Base-by-base conservation (phyloP, 37 sponge, comb jelly and placozoan species). In the Halisarca cf. caerulea region DNA sequence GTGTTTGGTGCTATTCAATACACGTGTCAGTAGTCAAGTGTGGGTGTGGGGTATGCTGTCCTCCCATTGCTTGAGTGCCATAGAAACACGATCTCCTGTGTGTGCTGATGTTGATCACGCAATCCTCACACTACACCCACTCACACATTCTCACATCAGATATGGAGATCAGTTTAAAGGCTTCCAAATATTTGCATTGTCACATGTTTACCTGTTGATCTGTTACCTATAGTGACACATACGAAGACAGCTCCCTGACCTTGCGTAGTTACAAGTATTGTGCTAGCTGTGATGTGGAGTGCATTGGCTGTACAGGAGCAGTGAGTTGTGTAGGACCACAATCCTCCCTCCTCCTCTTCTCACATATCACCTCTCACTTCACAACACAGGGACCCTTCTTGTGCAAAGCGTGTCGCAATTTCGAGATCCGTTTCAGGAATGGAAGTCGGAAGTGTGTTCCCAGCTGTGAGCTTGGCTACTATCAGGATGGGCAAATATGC, bases 211-310 rank as follows among this genome's bases (percentile, higher is more conserved):
- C 11, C 9, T 47, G 51, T 47, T 47, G 51, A 6, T 47, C 51
- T 47, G 9, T 47, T 11, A n/a, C 11, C 51, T 28, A 11, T 20
- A 81, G 69, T 80, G 89, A 79, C 6, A 43, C 78, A 34, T 83
- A 41, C 55, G 85, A 79, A 62, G 79, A 89, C 57, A 71, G 53
- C 17, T 41, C 53, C 44, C 24, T 23, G 27, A 47, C 51, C 9
- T 47, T 11, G 11, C 51, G 51, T 11, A 14, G 9, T 14, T 47
- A 47, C 51, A 45, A 68, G 47, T 42, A 68, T 25, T 89, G 89
- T 84, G 89, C 82, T 37, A 23, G 41, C 9, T 89, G 89, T 80
- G 78, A 89, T 53, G 62, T 44, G 9, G 59, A 89, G 61, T 89
- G 89, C 80, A n/a, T 89, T 9, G 89, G 85, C 6, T 85, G 85